Base-by-base conservation (phyloP, 2,113 vertebrate genomes). In the Ictalurus punctatus region DNA sequence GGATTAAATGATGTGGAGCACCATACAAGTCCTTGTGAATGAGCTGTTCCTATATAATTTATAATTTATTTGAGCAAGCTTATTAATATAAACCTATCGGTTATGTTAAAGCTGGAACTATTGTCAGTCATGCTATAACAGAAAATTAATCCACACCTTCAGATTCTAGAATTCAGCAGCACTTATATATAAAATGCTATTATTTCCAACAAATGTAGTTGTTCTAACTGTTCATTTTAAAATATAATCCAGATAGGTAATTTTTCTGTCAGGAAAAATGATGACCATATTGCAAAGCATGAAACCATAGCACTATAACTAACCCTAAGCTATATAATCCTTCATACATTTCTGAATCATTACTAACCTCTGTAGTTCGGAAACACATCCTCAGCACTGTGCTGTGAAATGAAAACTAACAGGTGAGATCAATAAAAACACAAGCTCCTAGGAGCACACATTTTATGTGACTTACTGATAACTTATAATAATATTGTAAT, bases 331-430 rank as follows among this genome's bases (percentile, higher is more conserved):
- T 17, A 27, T 69, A 71, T 21, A 69, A 17, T 1, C 27, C n/a
- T 85, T 19, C 40, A 44, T 71, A 1, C 65, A 34, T 71, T 54
- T 76, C 34, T 87, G 56, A 84, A 69, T n/a, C 44, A 74, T 83
- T 89, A 83, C 17, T 65, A 44, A 67, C 79, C 81, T 69, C 59
- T 25, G 27, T n/a, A 80, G 86, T 56, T 78, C 80, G 54, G 71
- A 90, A 90, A 79, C 58, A 65, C 27, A 61, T 76, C 61, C 82
- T 84, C 48, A 25, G 86, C 63, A 82, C 65, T 67, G 65, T 80
- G 59, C 69, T 21, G 21, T 61, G 59, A 78, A 67, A 12, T 30
- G 25, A 25, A 69, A 52, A 69, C 7, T 27, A 27, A 48, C 40
- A 69, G 83, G 63, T 19, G 16, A 34, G 83, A n/a, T 58, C 63